phyloP scores from a whole-genome alignment of 2,888 invertebrate genomes.

The Drosophila fungiperda region DNA sequence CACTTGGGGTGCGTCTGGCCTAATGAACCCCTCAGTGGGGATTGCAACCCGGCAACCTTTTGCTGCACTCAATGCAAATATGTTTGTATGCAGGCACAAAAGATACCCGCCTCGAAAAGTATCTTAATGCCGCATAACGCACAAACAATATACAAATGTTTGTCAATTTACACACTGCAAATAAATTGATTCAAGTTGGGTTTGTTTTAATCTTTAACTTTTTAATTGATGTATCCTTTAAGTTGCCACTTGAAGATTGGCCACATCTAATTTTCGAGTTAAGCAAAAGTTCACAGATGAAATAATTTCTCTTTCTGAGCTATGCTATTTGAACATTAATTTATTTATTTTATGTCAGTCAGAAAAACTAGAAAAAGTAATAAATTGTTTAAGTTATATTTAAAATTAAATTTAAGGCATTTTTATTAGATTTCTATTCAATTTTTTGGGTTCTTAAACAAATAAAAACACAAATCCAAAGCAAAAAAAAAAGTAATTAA shows the following conservation, averaged over 20 bases:
- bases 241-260: not conserved
- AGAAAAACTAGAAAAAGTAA: not conserved
- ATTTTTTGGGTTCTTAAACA: not conserved
- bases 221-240: not conserved
- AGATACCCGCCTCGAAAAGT: not conserved
- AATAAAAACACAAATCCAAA: not conserved
- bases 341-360: not conserved
- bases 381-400: not conserved
- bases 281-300: not conserved
- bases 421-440: not conserved
- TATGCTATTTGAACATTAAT: not conserved
- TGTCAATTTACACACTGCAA: not conserved
- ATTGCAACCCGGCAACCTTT: constrained; percentile 6
- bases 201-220: not conserved
- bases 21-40: constrained; percentile 25
- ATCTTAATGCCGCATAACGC: not conserved
- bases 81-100: not conserved
- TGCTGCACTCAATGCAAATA: constrained; percentile 4
- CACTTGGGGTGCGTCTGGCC: constrained; percentile 16
- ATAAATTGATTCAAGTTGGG: not conserved
- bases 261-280: not conserved
- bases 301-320: not conserved
- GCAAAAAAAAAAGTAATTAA: not conserved
- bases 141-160: not conserved
- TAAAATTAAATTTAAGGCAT: not conserved